phyloP scores from a whole-genome alignment of 2,113 vertebrate species.

The Tyrannus savana region DNA sequence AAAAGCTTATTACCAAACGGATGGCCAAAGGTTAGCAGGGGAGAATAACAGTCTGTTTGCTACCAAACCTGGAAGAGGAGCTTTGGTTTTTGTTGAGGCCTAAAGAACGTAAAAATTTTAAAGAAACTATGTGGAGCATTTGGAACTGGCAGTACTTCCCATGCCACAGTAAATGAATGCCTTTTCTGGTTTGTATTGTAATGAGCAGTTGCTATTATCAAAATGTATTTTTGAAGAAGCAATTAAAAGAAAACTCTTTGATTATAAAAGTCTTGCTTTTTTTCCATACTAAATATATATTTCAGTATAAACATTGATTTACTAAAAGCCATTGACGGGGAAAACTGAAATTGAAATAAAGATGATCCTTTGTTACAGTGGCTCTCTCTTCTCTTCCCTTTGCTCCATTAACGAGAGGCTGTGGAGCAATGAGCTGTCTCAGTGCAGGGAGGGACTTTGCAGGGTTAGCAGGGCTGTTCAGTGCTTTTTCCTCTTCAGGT shows the following conservation, averaged over 20 bases:
- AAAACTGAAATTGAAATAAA: conserved; percentile 36
- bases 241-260: conserved; percentile 32
- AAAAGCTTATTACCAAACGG: conserved; percentile 81
- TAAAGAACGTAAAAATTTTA: conserved; percentile 68
- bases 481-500: neutral
- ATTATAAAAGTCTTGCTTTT: conserved; percentile 19
- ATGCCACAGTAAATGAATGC: conserved; percentile 66
- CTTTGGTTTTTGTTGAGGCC: conserved; percentile 84
- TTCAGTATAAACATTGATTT: conserved; percentile 40
- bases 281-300: conserved; percentile 16
- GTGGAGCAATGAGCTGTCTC: neutral
- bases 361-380: neutral
- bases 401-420: neutral
- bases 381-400: neutral
- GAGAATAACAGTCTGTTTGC: conserved; percentile 87
- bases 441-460: neutral
- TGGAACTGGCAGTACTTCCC: conserved; percentile 68
- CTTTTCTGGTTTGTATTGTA: conserved; percentile 63
- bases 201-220: conserved; percentile 62
- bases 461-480: neutral
- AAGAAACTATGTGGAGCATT: conserved; percentile 66
- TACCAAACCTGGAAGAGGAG: conserved; percentile 91
- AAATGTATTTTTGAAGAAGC: conserved; percentile 60
- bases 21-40: conserved; percentile 59
- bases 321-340: neutral